Percentiles rank a stretch among this genome's conserved stretches.
These are phyloP conservation scores for Lycocerus yunnanus DNA, from an alignment of 2,888 invertebrate species.

Conservation along the genomic window DNA sequence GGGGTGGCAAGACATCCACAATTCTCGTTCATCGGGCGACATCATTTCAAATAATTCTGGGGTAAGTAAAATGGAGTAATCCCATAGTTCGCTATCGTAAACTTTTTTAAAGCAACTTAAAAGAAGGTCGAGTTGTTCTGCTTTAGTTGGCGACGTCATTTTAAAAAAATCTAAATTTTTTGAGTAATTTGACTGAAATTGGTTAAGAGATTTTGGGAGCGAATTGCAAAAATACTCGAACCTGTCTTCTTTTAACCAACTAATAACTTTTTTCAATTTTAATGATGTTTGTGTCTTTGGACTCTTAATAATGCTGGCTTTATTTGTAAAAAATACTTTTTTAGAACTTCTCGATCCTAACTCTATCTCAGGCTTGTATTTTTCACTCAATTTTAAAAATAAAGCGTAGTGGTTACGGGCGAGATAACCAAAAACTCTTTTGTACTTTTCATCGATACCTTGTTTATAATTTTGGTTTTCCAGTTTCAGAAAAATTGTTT, in stretches of 20 bases:
- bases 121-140: neutral
- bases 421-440: neutral
- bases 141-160: neutral
- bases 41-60: slow-evolving; percentile 1
- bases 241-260: slow-evolving; percentile 7
- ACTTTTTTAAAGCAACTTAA: neutral
- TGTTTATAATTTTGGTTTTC: neutral
- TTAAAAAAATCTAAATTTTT: neutral
- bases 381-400: neutral
- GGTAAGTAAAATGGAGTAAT: neutral
- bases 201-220: slow-evolving; percentile 4
- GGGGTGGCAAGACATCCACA: neutral
- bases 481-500: slow-evolving; percentile 6
- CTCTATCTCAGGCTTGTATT: neutral
- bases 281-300: neutral
- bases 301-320: neutral
- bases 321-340: slow-evolving; percentile 3
- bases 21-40: neutral
- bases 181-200: neutral
- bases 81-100: slow-evolving; percentile 7
- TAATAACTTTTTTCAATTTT: neutral
- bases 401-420: slow-evolving; percentile 4
- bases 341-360: neutral
- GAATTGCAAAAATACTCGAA: slow-evolving; percentile 5
- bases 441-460: neutral